Base-by-base conservation (phyloP, 2,113 vertebrate species). In the Orthonyx spaldingii region DNA sequence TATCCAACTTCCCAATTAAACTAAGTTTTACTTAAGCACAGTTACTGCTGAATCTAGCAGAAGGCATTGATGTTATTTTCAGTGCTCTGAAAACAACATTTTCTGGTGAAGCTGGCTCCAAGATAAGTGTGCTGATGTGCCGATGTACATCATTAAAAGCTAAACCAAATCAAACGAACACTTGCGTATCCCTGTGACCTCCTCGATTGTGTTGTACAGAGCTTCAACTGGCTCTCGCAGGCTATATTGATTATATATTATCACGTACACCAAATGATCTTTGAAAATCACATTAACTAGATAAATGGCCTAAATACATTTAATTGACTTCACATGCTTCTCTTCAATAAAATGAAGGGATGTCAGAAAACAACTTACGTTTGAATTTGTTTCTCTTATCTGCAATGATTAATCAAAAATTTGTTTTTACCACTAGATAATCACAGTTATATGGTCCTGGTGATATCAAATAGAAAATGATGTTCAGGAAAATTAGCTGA, bases 281-380 rank as follows among this genome's bases (percentile, higher is more conserved):
- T 70, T 83, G 41, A 92, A 71, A 95, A 96, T 93, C 44, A 79
- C 33, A 74, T 96, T 94, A 93, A 56, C 75, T 68, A 91, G 57
- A 87, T 94, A 72, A 85, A 91, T 86, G 26, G 35, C 39, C 66
- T 69, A 85, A 95, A 70, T 93, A 46, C 27, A 39, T 93, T 93
- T 96, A 97, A 95, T 89, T 93, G 86, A 97, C 96, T 95, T 81
- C 68, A 86, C 28, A 81, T 53, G 47, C 19, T 84, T 96, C 84
- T 89, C 64, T 90, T 56, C 61, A 91, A 77, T 90, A 94, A 87
- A 92, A 65, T 70, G 19, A 92, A 63, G 24, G 44, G 79, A 64
- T 93, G 55, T 91, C 78, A 92, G 72, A 97, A 97, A 94, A 41
- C 27, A 75, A 83, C 41, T 92, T 89, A 53, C 4, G 33, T 24